Evolutionary conservation across 2,888 invertebrate genomes (phyloP), one percentile per base, ranked within the genome.

Genomic region (Andrena chrysosceles): DNA sequence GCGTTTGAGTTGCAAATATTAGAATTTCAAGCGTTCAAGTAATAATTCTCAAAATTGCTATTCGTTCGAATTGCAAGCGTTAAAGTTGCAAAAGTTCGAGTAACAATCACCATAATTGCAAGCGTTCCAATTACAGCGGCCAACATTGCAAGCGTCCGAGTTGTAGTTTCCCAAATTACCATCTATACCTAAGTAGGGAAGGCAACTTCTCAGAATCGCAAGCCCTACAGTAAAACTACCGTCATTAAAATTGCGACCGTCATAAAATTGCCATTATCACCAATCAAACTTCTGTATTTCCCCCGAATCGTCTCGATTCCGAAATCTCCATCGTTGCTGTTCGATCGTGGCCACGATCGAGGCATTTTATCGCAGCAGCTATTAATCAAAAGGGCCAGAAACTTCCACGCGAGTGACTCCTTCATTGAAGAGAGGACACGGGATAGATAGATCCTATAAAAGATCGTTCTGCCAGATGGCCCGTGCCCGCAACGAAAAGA

Each of bases 391-490:
- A 81, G 76, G 82, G 62, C 76, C 69, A 71, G 67, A 26, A 75
- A 82, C 88, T 87, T 85, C 85, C 85, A 67, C 83, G 77, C 82
- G 85, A 88, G 56, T 85, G 89, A 77, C 68, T 89, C 73, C 62
- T 81, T 68, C 78, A 67, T 77, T 64, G 87, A 73, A 64, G 73
- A 70, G 73, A 80, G 78, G 80, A 78, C 75, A 77, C 72, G 64
- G 81, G 70, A 85, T 81, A 89, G 81, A 89, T 74, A 86, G 77
- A 87, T 87, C 64, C 85, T 81, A 85, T 88, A 89, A 88, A 88
- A 83, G 87, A 87, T 85, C 83, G 77, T 77, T 76, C 85, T 77
- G 81, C 89, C 88, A 88, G 88, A 88, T 88, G 88, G 88, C 87
- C 88, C 88, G 88, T 88, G 88, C 88, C 81, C 77, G 77, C 68